Conservation (phyloP, 2,113 vertebrate species). For the Redunca redunca region DNA sequence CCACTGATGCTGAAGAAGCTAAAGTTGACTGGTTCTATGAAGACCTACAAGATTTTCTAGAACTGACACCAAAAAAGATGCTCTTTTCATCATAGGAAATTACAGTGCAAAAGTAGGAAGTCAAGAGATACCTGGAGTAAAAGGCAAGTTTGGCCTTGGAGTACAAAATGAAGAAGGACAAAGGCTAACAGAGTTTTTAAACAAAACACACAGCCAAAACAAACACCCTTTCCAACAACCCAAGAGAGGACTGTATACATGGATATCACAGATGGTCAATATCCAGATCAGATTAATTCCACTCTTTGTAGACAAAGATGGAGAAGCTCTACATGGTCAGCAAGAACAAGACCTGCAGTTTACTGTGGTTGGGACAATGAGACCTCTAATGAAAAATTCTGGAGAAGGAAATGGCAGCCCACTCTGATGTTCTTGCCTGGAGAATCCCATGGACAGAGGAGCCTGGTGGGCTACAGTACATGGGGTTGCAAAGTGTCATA, state of each 20-base stretch:
- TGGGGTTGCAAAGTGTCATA: not conserved
- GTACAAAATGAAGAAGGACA: not conserved
- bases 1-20: not conserved
- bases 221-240: not conserved
- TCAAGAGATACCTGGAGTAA: not conserved
- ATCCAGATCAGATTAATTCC: not conserved
- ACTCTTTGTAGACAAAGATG: not conserved
- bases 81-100: not conserved
- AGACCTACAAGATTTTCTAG: not conserved
- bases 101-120: not conserved
- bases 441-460: not conserved
- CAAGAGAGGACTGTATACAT: not conserved
- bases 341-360: not conserved
- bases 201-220: not conserved
- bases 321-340: not conserved
- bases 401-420: not conserved
- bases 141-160: not conserved
- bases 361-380: not conserved
- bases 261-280: not conserved
- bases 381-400: not conserved
- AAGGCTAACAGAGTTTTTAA: not conserved
- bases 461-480: not conserved
- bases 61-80: not conserved
- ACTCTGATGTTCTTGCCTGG: accelerated
- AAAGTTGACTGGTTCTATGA: not conserved